Conservation (phyloP, 2,888 invertebrate genomes). For the Muschampia plurimacula region DNA sequence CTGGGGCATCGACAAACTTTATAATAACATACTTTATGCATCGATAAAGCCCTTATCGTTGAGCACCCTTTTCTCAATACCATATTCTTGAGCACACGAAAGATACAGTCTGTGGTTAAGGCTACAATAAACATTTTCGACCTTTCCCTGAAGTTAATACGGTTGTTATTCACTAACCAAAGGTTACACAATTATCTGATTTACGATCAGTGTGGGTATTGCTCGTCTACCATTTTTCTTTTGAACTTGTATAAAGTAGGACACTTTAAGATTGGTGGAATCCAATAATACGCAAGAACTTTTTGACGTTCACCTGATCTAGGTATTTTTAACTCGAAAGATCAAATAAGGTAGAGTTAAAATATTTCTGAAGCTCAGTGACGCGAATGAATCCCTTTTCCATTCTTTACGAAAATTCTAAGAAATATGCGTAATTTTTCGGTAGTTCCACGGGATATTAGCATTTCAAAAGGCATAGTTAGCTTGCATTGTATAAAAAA, state of each 20-base stretch:
- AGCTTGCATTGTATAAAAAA: slow-evolving; percentile 34
- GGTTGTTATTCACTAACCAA: slow-evolving; percentile 55
- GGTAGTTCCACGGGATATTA: slow-evolving; percentile 32
- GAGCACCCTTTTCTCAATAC: slow-evolving; percentile 77
- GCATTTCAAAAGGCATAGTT: slow-evolving; percentile 33
- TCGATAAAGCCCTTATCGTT: slow-evolving; percentile 77
- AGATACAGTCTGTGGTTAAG: slow-evolving; percentile 60
- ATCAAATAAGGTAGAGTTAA: not conserved
- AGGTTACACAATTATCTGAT: slow-evolving; percentile 63
- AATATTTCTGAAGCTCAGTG: slow-evolving; percentile 1
- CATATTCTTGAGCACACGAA: slow-evolving; percentile 64
- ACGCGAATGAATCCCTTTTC: not conserved
- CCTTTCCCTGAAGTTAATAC: slow-evolving; percentile 55
- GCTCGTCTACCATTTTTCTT: slow-evolving; percentile 63
- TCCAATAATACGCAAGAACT: slow-evolving; percentile 11
- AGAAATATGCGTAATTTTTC: slow-evolving; percentile 9
- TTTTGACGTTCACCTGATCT: slow-evolving; percentile 13
- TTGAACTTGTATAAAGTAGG: slow-evolving; percentile 75
- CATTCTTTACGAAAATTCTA: not conserved
- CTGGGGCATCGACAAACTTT: slow-evolving; percentile 67
- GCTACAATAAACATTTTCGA: slow-evolving; percentile 51
- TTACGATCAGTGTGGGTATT: slow-evolving; percentile 72
- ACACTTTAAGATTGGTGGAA: slow-evolving; percentile 62
- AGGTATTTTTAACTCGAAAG: not conserved
- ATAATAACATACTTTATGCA: slow-evolving; percentile 81